A percentile compares a stretch with the other conserved stretches of the same genome.
Evolutionary conservation across 2,113 vertebrate genomes (phyloP).

Genomic region (Junco hyemalis): DNA sequence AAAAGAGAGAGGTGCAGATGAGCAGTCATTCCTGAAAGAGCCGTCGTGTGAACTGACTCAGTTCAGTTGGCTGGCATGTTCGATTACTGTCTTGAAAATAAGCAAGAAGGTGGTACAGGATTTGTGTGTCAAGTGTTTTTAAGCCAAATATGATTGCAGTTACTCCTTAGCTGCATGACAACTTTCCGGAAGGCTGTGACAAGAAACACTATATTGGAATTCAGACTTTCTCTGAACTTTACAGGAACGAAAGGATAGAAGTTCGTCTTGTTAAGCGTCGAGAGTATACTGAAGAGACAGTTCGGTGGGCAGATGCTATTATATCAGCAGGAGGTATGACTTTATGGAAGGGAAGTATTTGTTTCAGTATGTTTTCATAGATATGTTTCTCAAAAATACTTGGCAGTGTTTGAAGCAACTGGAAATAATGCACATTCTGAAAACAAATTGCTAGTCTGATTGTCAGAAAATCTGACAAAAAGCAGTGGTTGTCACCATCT

Average conservation of each 20-base stretch:
- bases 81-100: background rate
- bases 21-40: background rate
- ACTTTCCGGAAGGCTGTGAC: background rate
- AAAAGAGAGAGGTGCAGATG: background rate
- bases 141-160: background rate
- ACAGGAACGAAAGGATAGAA: conserved; percentile 86
- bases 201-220: background rate
- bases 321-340: conserved; percentile 92
- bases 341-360: background rate
- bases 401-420: background rate
- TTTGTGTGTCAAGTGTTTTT: background rate
- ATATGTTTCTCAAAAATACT: background rate
- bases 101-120: background rate
- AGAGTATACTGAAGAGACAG: conserved; percentile 90
- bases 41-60: accelerated
- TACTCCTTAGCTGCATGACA: background rate
- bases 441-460: background rate
- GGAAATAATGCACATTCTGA: background rate
- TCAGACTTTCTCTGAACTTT: conserved; percentile 40
- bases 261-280: conserved; percentile 90
- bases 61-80: background rate
- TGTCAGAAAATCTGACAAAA: background rate
- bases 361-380: background rate
- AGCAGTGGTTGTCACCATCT: background rate
- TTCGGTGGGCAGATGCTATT: conserved; percentile 93